Evolutionary conservation across 2,797 vertebrate genomes (phyloP).

Genomic region (Fratercula arctica): DNA sequence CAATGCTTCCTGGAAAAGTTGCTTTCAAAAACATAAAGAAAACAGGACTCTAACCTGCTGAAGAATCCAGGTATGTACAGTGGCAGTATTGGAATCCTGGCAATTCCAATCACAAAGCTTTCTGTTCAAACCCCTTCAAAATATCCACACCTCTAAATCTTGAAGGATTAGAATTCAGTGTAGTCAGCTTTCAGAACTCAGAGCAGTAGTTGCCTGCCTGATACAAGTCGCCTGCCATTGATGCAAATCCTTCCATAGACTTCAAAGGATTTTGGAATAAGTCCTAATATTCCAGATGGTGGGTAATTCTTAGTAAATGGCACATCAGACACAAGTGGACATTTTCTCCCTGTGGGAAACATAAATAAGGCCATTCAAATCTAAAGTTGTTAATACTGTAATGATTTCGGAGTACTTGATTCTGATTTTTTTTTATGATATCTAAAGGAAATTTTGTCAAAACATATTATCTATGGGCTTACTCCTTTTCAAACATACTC

Average conservation of each 20-base stretch:
- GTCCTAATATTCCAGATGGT: conserved; percentile 1
- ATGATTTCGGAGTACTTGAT: not conserved
- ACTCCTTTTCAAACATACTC: not conserved
- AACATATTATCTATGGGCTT: not conserved
- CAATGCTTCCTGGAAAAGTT: not conserved
- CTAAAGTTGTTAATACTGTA: not conserved
- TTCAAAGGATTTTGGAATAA: conserved; percentile 41
- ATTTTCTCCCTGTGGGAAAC: not conserved
- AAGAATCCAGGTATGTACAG: not conserved
- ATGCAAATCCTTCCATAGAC: conserved; percentile 5
- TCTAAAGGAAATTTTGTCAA: not conserved
- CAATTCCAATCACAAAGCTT: not conserved
- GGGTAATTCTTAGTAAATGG: conserved; percentile 11
- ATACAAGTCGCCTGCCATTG: not conserved
- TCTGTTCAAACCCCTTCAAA: not conserved
- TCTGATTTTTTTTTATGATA: not conserved
- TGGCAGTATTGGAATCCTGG: not conserved
- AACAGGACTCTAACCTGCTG: not conserved
- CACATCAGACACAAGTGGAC: conserved; percentile 6
- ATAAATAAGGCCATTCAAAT: not conserved
- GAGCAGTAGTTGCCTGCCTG: not conserved
- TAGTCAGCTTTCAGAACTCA: not conserved
- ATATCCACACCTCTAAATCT: not conserved
- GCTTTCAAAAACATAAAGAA: not conserved
- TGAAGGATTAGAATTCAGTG: not conserved